Conservation (phyloP, 2,888 invertebrate species). For the Brachylomia viminalis region DNA sequence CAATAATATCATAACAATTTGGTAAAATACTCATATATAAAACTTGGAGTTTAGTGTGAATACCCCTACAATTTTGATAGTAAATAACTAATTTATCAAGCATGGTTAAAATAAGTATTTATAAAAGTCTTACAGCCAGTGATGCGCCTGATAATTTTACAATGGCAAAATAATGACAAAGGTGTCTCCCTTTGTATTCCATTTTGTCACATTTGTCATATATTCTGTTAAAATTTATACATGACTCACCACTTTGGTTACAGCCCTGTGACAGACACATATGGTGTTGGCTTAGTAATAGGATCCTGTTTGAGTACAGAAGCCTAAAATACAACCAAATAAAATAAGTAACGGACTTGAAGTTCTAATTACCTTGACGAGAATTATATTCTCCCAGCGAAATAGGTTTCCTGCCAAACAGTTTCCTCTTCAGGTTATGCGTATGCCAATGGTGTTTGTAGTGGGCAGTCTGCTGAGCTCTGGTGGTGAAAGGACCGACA, state of each 20-base stretch:
- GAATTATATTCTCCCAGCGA: conserved; percentile 84
- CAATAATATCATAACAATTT: too few species aligned
- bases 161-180: too few species aligned
- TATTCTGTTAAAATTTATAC: background rate
- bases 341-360: background rate
- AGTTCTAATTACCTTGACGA: conserved; percentile 77
- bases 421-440: conserved; percentile 94
- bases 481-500: conserved; percentile 90
- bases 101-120: too few species aligned
- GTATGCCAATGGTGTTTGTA: conserved; percentile 96
- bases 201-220: too few species aligned
- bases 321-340: background rate
- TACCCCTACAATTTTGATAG: too few species aligned
- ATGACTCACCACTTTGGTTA: background rate
- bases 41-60: too few species aligned
- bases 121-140: too few species aligned
- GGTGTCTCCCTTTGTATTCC: too few species aligned
- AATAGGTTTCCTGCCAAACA: conserved; percentile 89
- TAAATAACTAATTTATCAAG: too few species aligned
- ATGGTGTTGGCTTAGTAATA: background rate
- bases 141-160: too few species aligned
- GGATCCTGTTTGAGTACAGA: background rate
- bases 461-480: conserved; percentile 93
- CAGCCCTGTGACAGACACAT: background rate
- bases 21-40: too few species aligned